phyloP scores from a whole-genome alignment of 1,140 invertebrate species.

The Saccostrea cuccullata region DNA sequence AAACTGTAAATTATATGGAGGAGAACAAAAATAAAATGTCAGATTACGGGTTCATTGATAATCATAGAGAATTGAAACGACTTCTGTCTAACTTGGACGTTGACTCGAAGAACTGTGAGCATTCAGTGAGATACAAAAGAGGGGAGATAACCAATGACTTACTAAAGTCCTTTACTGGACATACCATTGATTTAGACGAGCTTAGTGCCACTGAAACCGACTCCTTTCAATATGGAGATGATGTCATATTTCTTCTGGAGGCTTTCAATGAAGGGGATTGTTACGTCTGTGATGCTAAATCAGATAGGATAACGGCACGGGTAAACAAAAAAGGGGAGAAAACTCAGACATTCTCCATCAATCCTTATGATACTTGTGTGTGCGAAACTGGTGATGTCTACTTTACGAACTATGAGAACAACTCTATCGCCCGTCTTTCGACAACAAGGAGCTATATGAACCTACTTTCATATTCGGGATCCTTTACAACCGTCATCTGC shows the following conservation, averaged over 20 bases:
- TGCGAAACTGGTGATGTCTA: not conserved
- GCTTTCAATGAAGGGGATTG: not conserved
- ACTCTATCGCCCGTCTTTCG: not conserved
- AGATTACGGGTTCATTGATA: not conserved
- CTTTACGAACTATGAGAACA: not conserved
- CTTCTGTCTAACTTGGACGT: not conserved
- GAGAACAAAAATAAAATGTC: not conserved
- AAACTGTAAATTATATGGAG: not conserved
- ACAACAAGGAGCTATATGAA: not conserved
- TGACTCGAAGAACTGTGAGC: not conserved
- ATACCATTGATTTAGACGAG: not conserved
- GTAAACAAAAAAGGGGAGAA: not conserved
- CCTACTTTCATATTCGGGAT: not conserved
- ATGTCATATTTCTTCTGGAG: not conserved
- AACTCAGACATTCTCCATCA: not conserved
- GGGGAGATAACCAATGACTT: not conserved
- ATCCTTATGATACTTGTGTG: not conserved
- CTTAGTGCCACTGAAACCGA: not conserved
- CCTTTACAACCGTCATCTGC: not conserved
- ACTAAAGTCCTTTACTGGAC: not conserved
- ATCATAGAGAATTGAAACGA: not conserved
- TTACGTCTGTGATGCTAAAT: not conserved
- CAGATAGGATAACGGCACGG: not conserved
- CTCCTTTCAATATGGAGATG: not conserved
- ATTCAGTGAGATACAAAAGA: not conserved